phyloP scores from a whole-genome alignment of 2,888 invertebrate species.

The Coelinius sp. region DNA sequence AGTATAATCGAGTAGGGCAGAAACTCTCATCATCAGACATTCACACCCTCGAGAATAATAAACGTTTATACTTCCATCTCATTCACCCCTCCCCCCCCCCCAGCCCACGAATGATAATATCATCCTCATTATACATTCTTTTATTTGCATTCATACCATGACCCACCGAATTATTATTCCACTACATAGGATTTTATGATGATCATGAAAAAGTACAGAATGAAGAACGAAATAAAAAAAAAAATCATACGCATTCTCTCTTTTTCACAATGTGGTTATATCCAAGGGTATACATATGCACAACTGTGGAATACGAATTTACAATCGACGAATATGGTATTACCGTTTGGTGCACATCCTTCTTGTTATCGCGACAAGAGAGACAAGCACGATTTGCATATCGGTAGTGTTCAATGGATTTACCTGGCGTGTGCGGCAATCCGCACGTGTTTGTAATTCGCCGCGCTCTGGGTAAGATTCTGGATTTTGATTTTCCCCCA shows the following conservation, averaged over 20 bases:
- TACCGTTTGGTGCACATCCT: conserved; percentile 51
- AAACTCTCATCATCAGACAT: conserved; percentile 18
- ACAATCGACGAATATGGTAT: conserved; percentile 49
- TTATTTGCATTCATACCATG: conserved; percentile 6
- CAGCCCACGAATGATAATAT: conserved; percentile 4
- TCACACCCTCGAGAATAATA: conserved; percentile 20
- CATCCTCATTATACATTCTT: conserved; percentile 16
- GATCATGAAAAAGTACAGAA: background rate
- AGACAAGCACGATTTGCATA: conserved; percentile 51
- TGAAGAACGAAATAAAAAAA: background rate
- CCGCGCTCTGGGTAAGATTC: conserved; percentile 27
- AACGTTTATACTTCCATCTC: conserved; percentile 13
- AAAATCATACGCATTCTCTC: background rate
- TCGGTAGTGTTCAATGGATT: conserved; percentile 50
- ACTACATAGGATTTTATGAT: conserved; percentile 3
- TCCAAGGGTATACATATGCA: background rate
- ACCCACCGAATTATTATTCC: conserved; percentile 12
- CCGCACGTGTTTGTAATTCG: conserved; percentile 24
- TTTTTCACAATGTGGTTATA: background rate
- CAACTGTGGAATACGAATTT: conserved; percentile 23
- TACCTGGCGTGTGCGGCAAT: conserved; percentile 17
- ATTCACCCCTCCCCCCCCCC: background rate
- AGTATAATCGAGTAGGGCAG: background rate
- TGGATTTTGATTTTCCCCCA: conserved; percentile 4
- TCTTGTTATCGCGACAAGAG: conserved; percentile 50